Percentiles rank a stretch among this genome's conserved stretches.
These are phyloP conservation scores for Odontomachus brunneus DNA, from an alignment of 1,140 invertebrate species.

Conservation along the genomic window DNA sequence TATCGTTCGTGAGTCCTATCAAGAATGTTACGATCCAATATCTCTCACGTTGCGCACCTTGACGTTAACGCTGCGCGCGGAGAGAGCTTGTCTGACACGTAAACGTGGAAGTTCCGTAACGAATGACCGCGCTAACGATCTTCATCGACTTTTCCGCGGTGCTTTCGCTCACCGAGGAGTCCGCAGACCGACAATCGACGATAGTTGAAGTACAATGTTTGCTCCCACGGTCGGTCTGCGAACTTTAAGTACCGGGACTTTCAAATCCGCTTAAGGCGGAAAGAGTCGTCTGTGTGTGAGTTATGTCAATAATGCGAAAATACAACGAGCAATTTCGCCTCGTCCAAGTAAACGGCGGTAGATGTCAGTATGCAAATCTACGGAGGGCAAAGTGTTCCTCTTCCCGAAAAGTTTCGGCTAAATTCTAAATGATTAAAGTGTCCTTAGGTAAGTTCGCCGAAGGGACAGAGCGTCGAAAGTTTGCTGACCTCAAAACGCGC, in stretches of 20 bases:
- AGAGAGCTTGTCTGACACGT: not conserved
- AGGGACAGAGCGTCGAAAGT: not conserved
- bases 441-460: not conserved
- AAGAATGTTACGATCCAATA: conserved; percentile 41
- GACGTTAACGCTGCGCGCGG: not conserved
- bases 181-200: not conserved
- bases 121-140: conserved; percentile 1
- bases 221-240: not conserved
- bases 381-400: not conserved
- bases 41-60: conserved; percentile 6
- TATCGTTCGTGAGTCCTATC: conserved; percentile 22
- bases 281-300: not conserved
- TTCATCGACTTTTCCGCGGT: not conserved
- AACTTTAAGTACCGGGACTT: not conserved
- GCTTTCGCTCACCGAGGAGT: not conserved
- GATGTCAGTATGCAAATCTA: no score
- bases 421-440: not conserved
- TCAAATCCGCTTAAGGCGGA: not conserved
- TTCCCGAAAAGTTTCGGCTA: not conserved
- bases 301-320: not conserved
- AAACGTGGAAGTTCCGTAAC: conserved; percentile 16
- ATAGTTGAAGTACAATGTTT: conserved; percentile 11
- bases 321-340: not conserved
- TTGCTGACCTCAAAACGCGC: not conserved
- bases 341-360: no score